These are phyloP conservation scores for Salvator merianae DNA, from an alignment of 2,113 vertebrate genomes.

Conservation along the genomic window DNA sequence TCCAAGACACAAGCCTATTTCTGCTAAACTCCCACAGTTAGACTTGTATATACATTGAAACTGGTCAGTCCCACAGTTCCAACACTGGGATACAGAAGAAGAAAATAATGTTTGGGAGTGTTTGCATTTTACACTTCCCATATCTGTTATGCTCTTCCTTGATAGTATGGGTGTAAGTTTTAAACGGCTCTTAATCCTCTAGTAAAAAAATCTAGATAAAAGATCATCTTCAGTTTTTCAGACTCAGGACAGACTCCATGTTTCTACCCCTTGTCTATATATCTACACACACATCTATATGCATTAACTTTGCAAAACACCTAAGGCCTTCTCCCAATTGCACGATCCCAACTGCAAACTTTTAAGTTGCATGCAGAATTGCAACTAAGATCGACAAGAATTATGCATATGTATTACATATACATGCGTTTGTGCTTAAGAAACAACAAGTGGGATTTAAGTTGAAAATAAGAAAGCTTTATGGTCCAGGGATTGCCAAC, in stretches of 20 bases:
- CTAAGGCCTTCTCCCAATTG: not conserved
- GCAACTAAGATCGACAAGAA: not conserved
- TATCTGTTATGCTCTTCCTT: not conserved
- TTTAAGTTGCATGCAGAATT: not conserved
- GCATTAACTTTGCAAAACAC: not conserved
- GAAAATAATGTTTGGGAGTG: too few species aligned
- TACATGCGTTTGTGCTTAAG: constrained; percentile 26
- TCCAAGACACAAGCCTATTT: too few species aligned
- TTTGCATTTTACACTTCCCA: not conserved
- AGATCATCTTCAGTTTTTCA: not conserved
- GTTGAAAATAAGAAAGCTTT: too few species aligned
- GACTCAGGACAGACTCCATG: not conserved
- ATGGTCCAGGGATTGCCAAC: too few species aligned
- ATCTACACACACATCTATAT: too few species aligned
- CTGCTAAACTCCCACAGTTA: too few species aligned
- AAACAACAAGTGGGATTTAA: too few species aligned
- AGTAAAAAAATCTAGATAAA: not conserved
- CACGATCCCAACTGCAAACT: not conserved
- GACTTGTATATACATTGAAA: too few species aligned
- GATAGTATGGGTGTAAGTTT: not conserved
- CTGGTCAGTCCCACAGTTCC: too few species aligned
- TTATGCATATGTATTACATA: not conserved
- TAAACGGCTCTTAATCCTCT: not conserved
- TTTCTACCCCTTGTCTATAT: not conserved
- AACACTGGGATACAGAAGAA: too few species aligned